Evolutionary conservation across 2,797 vertebrate genomes (phyloP), one percentile per base, ranked within the genome.

Genomic region (Crax fasciolata): DNA sequence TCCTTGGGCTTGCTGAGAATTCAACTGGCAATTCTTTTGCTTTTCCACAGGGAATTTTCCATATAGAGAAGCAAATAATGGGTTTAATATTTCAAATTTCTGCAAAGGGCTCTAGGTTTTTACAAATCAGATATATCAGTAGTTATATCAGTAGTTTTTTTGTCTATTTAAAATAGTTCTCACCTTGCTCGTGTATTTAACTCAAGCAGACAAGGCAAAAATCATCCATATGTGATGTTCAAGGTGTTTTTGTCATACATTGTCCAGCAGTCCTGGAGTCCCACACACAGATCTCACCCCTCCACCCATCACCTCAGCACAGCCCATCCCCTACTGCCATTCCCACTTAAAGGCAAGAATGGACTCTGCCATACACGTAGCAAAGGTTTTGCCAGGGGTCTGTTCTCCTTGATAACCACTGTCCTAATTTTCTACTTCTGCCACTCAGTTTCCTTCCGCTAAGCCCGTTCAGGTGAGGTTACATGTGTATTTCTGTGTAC

Each of bases 291-390:
- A 8, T n/a, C 35, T 48, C 32, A 16, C 2, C 13, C 20, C 61
- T 13, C 11, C 20, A 13, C 28, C 16, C 39, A 55, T 43, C 28
- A 24, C 30, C 7, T 48, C 1, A 0, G 43, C 5, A 5, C 44
- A 41, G 14, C 55, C n/a, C 62, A 30, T 1, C 3, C 19, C 46
- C 48, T 0, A 0, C 41, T 43, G 62, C 30, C 32, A 1, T 32
- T 48, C 12, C 65, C 3, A 4, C 15, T 30, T 19, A 3, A 0
- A 54, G 63, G 73, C 38, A 13, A 1, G 21, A 18, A 0, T 0
- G 28, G 35, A 10, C 24, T 39, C 82, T 61, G 17, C 65, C 4
- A 0, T 4, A 19, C 1, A 28, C 9, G 58, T 52, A 35, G 19
- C 5, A 1, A 3, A 57, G n/a, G 9, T 19, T 44, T 23, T 32